Percentiles rank a stretch among this genome's conserved stretches.
Conservation (phyloP, 2,797 vertebrate genomes). For the Anguilla megastoma region DNA sequence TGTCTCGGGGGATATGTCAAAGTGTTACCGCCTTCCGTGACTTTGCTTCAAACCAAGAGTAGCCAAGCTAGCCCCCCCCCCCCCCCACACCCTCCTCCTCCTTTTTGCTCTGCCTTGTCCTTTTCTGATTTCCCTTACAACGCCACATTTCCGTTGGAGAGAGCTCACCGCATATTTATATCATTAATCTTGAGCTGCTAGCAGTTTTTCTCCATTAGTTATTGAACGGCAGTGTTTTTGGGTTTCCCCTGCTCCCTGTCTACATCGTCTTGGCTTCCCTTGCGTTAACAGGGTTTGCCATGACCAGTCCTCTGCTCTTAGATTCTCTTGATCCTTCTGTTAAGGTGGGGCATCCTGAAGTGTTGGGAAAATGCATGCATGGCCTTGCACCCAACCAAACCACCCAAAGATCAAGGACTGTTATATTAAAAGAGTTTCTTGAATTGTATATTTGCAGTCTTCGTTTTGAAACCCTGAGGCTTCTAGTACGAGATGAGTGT, state of each 20-base stretch:
- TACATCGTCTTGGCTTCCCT: neutral
- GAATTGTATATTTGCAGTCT: neutral
- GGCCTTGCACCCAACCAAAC: neutral
- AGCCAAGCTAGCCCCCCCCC: constrained; percentile 29
- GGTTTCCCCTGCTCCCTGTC: neutral
- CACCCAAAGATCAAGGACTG: neutral
- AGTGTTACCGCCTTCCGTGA: constrained; percentile 67
- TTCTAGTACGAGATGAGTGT: neutral
- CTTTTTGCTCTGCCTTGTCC: neutral
- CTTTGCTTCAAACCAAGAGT: constrained; percentile 62
- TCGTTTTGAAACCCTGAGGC: neutral
- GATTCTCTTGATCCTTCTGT: neutral
- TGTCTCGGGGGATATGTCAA: constrained; percentile 69
- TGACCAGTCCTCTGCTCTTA: neutral
- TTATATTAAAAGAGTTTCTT: neutral
- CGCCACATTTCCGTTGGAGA: neutral
- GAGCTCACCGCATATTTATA: neutral
- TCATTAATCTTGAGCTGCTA: neutral
- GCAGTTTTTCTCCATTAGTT: neutral
- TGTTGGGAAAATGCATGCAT: neutral
- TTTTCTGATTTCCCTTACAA: neutral
- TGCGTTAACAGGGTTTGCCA: neutral
- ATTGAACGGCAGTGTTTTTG: neutral
- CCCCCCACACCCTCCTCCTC: constrained; percentile 1
- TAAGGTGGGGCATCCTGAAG: neutral